Evolutionary conservation across 2,797 vertebrate species (phyloP).

Genomic region (Typhlichthys subterraneus): DNA sequence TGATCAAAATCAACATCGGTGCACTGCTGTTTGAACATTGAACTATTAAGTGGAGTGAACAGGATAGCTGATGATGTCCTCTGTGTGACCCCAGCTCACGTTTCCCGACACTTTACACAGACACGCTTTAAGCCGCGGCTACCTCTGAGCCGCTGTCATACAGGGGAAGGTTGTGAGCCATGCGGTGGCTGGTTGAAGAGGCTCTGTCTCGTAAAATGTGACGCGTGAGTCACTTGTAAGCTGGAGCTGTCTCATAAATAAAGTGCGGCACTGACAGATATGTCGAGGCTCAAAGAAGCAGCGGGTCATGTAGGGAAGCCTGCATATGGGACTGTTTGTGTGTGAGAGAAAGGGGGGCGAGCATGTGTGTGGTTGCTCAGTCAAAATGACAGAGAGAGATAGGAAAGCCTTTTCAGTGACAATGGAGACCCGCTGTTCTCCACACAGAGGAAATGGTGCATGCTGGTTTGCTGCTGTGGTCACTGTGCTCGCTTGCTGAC

Average conservation of each 20-base stretch:
- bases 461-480: constrained; percentile 9
- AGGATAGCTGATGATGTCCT: not conserved
- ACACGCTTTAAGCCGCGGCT: not conserved
- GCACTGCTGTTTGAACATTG: constrained; percentile 1
- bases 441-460: not conserved
- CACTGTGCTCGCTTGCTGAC: not conserved
- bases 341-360: not conserved
- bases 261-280: constrained; percentile 31
- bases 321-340: not conserved
- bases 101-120: not conserved
- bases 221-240: constrained; percentile 17
- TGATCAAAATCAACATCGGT: not conserved
- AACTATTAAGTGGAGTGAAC: not conserved
- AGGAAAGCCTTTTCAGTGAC: constrained; percentile 37
- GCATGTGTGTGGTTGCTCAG: not conserved
- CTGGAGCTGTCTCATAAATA: constrained; percentile 29
- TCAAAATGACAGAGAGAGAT: constrained; percentile 22
- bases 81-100: not conserved
- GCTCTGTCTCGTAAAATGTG: constrained; percentile 22
- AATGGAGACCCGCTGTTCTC: constrained; percentile 11
- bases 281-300: constrained; percentile 1
- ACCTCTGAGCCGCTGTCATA: constrained; percentile 16
- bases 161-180: constrained; percentile 13
- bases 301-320: not conserved
- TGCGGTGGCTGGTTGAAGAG: not conserved